Conservation (phyloP, 2,113 vertebrate species). For the Lycaon pictus region DNA sequence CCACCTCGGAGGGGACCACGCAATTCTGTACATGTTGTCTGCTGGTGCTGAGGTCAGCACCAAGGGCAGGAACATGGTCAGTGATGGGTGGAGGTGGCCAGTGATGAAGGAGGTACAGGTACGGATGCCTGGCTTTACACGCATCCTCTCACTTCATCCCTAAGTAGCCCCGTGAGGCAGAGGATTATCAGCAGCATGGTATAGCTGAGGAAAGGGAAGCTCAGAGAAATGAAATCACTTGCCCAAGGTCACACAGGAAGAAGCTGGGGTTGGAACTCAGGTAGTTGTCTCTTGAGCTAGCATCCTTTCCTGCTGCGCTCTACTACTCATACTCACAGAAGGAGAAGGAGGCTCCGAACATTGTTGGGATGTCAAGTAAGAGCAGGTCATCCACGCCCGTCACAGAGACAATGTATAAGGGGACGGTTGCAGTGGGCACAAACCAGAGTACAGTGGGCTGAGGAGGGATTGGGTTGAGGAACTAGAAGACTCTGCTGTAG, state of each 20-base stretch:
- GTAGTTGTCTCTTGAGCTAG: background rate
- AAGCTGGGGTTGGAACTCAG: background rate
- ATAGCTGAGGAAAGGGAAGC: background rate
- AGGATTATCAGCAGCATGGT: background rate
- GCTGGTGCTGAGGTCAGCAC: background rate
- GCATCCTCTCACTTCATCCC: background rate
- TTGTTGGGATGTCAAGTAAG: background rate
- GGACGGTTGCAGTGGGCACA: background rate
- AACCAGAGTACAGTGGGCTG: background rate
- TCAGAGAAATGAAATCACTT: background rate
- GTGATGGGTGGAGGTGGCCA: background rate
- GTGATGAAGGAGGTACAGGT: no score
- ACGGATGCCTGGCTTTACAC: background rate
- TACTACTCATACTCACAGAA: background rate
- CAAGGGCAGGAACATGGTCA: background rate
- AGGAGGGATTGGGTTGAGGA: background rate
- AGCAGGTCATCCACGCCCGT: background rate
- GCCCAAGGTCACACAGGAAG: background rate
- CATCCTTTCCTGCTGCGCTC: background rate
- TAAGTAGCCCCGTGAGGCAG: background rate
- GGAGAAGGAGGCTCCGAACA: background rate
- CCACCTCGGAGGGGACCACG: no score
- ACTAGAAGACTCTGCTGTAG: background rate
- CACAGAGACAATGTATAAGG: background rate
- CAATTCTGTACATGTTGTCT: background rate